These are phyloP conservation scores for Andrena cerasifolii DNA, from an alignment of 1,140 invertebrate genomes.

Conservation along the genomic window DNA sequence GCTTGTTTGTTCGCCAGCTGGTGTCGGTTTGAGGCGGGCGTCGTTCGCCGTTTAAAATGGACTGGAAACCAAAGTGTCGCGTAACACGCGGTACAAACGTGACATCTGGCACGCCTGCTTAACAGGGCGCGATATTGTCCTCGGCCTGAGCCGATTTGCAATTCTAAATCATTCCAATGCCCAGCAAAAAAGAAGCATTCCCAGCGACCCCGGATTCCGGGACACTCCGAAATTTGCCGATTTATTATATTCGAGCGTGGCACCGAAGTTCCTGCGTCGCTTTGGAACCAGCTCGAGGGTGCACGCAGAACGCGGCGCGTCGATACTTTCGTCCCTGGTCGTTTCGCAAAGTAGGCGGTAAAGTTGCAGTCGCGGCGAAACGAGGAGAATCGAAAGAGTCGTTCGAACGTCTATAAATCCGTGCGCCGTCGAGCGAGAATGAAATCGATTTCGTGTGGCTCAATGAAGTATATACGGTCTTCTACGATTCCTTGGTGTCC, in stretches of 20 bases:
- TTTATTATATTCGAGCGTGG: neutral
- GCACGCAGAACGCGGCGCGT: slow-evolving; percentile 34
- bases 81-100: slow-evolving; percentile 4
- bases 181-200: neutral
- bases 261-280: slow-evolving; percentile 52
- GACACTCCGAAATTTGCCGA: neutral
- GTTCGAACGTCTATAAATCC: slow-evolving; percentile 15
- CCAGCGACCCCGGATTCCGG: too few species aligned
- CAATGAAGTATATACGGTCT: neutral
- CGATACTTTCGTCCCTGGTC: slow-evolving; percentile 8
- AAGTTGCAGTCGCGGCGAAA: neutral
- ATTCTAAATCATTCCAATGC: neutral
- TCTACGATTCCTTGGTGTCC: neutral
- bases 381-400: neutral
- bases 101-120: slow-evolving; percentile 19
- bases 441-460: slow-evolving; percentile 45
- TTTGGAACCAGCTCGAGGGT: slow-evolving; percentile 3
- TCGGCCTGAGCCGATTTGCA: neutral
- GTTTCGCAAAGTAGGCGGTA: neutral
- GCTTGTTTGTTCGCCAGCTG: slow-evolving; percentile 35
- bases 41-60: slow-evolving; percentile 22
- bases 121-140: slow-evolving; percentile 16
- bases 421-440: slow-evolving; percentile 7
- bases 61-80: neutral
- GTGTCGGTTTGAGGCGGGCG: neutral